Evolutionary conservation across 2,113 vertebrate species (phyloP), one percentile per base, ranked within the genome.

Genomic region (Rhinichthys klamathensis): DNA sequence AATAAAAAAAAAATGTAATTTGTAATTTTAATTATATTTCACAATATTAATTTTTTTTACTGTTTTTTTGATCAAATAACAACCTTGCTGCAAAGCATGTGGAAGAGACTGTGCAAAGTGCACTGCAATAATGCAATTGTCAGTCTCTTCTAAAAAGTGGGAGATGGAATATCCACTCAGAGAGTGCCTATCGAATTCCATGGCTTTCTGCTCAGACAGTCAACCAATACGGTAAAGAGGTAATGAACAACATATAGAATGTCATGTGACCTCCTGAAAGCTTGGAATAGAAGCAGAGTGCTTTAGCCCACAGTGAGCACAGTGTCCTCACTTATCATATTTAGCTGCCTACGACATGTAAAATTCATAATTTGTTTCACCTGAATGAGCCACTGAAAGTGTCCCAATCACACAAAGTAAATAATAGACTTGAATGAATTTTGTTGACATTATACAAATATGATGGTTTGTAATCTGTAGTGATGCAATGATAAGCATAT

Each of bases 211-310:
- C 90, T 89, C 90, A 86, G 81, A 72, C 83, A 83, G 76, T 46
- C 78, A 77, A 75, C 78, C 65, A 63, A 93, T 93, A 92, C 91
- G 86, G 93, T 92, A 93, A 94, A 87, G 56, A 56, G 75, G 86
- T 82, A 87, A 75, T 92, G 89, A 84, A 86, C 83, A 87, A 89
- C 89, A 86, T 86, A 82, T 88, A 87, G 77, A 88, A 75, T 54
- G 87, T 91, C 84, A 92, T 88, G 74, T 84, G 88, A 92, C 85
- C 87, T 83, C 49, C 84, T 91, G 83, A 83, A 85, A 89, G 89
- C 88, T 67, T 85, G 46, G 80, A 87, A 88, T n/a, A 21, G 49
- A 76, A 70, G 61, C 58, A 80, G 61, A 81, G 80, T 69, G 80
- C 60, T 69, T 80, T 80, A 61, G 21, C 51, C 30, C 30, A 77